These are phyloP conservation scores for Whitmania pigra DNA, from an alignment of 1,140 invertebrate species.

Conservation along the genomic window DNA sequence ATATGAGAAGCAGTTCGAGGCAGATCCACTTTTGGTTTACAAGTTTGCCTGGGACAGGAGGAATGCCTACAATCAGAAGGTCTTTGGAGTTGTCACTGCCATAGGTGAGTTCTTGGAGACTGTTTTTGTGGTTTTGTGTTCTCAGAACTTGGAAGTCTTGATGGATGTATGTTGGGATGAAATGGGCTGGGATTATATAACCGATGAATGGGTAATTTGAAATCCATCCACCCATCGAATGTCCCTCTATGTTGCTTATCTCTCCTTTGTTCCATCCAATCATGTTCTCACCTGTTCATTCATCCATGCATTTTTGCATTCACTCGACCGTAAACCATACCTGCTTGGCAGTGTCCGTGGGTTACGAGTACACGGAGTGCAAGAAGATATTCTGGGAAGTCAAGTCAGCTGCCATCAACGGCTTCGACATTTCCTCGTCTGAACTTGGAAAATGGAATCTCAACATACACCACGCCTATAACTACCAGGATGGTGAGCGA, in stretches of 20 bases:
- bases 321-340: background rate
- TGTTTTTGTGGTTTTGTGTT: too few relatives aligned
- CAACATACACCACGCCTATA: constrained; percentile 91
- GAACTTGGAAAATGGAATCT: constrained; percentile 94
- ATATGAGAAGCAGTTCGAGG: constrained; percentile 81
- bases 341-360: constrained; percentile 68
- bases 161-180: too few relatives aligned
- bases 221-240: background rate
- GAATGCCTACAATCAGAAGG: constrained; percentile 93
- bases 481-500: constrained; percentile 74
- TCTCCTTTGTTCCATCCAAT: background rate
- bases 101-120: constrained; percentile 33
- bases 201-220: too few relatives aligned
- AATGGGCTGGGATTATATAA: too few relatives aligned
- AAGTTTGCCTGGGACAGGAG: constrained; percentile 92
- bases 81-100: constrained; percentile 48
- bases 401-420: constrained; percentile 81
- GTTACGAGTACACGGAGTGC: constrained; percentile 86
- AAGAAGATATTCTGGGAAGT: constrained; percentile 90
- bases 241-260: background rate
- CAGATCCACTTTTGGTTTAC: constrained; percentile 82
- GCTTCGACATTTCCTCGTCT: constrained; percentile 88
- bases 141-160: too few relatives aligned
- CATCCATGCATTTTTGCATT: background rate
- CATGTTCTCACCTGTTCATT: too few relatives aligned